Evolutionary conservation across 2,888 invertebrate species (phyloP).

Genomic region (Philereme vetulata): DNA sequence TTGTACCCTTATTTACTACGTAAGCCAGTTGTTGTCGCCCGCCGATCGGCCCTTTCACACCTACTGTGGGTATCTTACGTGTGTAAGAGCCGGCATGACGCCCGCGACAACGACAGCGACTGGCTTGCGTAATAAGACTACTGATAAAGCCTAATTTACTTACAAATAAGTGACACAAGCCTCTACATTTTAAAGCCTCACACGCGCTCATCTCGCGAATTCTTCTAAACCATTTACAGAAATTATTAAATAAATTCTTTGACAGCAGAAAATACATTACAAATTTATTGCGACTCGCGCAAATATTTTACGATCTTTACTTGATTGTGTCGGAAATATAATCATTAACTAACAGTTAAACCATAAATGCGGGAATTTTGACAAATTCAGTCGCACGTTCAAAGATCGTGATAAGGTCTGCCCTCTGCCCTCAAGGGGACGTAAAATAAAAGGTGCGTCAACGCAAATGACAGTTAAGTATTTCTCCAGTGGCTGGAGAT

Average conservation of each 20-base stretch:
- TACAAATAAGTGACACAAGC: background rate
- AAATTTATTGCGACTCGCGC: constrained; percentile 10
- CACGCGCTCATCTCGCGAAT: constrained; percentile 3
- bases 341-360: constrained; percentile 2
- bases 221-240: constrained; percentile 10
- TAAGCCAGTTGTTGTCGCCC: no score
- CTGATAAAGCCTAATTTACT: no score
- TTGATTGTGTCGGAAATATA: constrained; percentile 6
- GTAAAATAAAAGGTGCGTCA: constrained; percentile 53
- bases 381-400: constrained; percentile 32
- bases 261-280: constrained; percentile 1
- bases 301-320: constrained; percentile 14
- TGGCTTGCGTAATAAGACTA: no score
- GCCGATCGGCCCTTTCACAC: no score
- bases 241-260: constrained; percentile 3
- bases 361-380: constrained; percentile 19
- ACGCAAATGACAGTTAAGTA: constrained; percentile 56
- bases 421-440: constrained; percentile 45
- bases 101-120: no score
- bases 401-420: constrained; percentile 40
- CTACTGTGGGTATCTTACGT: no score
- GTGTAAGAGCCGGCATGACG: no score
- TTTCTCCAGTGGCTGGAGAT: constrained; percentile 47
- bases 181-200: background rate
- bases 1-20: no score